Conservation (phyloP, 2,888 invertebrate genomes). For the Trichopria drosophilae region DNA sequence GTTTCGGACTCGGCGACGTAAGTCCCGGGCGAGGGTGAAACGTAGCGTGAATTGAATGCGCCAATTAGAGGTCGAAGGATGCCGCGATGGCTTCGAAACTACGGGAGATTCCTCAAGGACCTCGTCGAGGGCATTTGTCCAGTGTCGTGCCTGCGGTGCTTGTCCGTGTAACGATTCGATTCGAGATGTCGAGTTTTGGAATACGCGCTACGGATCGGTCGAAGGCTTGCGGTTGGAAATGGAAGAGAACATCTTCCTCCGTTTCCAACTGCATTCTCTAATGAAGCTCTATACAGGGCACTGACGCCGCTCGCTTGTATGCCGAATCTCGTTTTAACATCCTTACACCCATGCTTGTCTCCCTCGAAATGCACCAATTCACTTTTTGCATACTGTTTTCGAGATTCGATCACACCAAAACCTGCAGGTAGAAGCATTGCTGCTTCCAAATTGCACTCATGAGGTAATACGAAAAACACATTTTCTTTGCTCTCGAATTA, state of each 20-base stretch:
- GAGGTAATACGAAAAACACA: no score
- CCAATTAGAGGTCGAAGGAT: slow-evolving; percentile 56
- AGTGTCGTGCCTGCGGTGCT: slow-evolving; percentile 48
- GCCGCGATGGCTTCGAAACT: slow-evolving; percentile 50
- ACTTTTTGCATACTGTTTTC: no score
- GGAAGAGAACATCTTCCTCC: slow-evolving; percentile 31
- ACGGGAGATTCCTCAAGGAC: slow-evolving; percentile 53
- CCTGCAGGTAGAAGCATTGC: no score
- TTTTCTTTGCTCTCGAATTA: no score
- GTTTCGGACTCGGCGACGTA: no score
- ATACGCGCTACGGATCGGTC: slow-evolving; percentile 27
- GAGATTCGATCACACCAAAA: no score
- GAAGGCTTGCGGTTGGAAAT: slow-evolving; percentile 29
- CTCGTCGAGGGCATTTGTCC: slow-evolving; percentile 53
- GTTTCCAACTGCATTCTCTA: slow-evolving; percentile 38
- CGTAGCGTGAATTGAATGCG: slow-evolving; percentile 45
- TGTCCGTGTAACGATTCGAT: slow-evolving; percentile 49
- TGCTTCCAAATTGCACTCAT: no score
- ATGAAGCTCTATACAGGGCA: slow-evolving; percentile 42
- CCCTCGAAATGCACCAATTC: no score
- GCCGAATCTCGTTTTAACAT: slow-evolving; percentile 32
- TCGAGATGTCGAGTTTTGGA: slow-evolving; percentile 40
- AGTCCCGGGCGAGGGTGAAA: no score
- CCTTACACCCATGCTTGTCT: no score
- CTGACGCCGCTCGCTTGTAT: no score